Conservation (phyloP, 1,140 invertebrate species). For the Diorhabda sublineata region DNA sequence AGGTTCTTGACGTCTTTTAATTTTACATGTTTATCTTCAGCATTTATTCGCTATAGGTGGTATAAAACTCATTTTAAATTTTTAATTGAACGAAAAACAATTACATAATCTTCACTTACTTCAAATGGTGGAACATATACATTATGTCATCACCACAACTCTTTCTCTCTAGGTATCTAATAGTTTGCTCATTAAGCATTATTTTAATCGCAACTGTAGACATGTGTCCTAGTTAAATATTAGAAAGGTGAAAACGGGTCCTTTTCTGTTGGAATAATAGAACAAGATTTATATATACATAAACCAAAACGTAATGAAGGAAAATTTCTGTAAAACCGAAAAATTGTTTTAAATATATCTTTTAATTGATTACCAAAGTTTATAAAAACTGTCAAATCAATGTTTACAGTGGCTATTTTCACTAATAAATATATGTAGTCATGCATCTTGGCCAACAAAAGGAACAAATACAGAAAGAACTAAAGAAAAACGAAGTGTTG, state of each 20-base stretch:
- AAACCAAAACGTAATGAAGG: no score
- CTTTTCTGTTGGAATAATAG: no score
- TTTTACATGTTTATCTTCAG: neutral
- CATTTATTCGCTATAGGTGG: conserved; percentile 1
- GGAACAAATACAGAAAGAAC: no score
- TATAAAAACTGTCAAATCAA: no score
- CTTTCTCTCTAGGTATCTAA: neutral
- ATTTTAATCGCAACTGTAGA: neutral
- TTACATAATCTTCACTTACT: neutral
- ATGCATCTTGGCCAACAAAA: no score
- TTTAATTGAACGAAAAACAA: neutral
- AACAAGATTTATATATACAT: no score
- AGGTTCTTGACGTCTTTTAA: neutral
- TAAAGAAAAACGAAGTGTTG: no score
- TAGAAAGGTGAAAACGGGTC: neutral
- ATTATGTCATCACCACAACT: neutral
- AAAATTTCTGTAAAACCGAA: no score
- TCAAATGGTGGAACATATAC: neutral
- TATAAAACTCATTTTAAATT: neutral
- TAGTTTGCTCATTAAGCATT: neutral
- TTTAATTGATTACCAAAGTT: no score
- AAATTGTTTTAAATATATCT: no score
- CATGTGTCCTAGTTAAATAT: conserved; percentile 2
- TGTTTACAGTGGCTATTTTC: no score
- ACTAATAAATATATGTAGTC: no score